Evolutionary conservation across 2,888 invertebrate species (phyloP).

Genomic region (Subacronicta megacephala): DNA sequence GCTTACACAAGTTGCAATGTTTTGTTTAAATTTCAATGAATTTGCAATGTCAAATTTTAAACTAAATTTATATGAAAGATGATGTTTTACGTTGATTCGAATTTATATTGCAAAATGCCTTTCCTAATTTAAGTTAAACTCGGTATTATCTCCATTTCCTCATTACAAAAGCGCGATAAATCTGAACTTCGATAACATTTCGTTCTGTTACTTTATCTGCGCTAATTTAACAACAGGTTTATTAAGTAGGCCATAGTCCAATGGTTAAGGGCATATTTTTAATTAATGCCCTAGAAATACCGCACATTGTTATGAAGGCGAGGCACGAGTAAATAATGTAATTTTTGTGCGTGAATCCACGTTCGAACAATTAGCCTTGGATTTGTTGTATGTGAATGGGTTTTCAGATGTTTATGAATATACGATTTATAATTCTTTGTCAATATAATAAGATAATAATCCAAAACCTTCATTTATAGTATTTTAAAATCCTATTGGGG

Average conservation of each 20-base stretch:
- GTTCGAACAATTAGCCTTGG: constrained; percentile 70
- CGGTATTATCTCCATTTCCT: background rate
- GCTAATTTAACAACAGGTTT: constrained; percentile 27
- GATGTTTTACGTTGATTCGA: too few species aligned
- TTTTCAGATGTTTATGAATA: constrained; percentile 54
- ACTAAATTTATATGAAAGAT: too few species aligned
- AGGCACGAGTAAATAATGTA: constrained; percentile 11
- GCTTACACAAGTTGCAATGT: too few species aligned
- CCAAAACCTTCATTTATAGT: too few species aligned
- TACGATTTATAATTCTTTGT: constrained; percentile 1
- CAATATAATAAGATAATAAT: too few species aligned
- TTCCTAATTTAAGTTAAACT: too few species aligned
- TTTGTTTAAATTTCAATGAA: too few species aligned
- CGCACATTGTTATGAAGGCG: constrained; percentile 20
- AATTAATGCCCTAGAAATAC: constrained; percentile 17
- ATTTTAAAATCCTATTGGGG: too few species aligned
- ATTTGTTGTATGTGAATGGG: constrained; percentile 53
- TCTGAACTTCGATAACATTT: constrained; percentile 17
- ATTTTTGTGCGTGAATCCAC: constrained; percentile 55
- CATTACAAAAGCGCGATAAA: constrained; percentile 8
- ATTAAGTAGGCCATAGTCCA: constrained; percentile 31
- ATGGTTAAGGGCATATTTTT: constrained; percentile 19
- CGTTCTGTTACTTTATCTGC: constrained; percentile 12
- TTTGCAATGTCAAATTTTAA: too few species aligned
- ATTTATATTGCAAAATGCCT: too few species aligned